Conservation (phyloP, 2,797 vertebrate species). For the Potorous gilbertii region DNA sequence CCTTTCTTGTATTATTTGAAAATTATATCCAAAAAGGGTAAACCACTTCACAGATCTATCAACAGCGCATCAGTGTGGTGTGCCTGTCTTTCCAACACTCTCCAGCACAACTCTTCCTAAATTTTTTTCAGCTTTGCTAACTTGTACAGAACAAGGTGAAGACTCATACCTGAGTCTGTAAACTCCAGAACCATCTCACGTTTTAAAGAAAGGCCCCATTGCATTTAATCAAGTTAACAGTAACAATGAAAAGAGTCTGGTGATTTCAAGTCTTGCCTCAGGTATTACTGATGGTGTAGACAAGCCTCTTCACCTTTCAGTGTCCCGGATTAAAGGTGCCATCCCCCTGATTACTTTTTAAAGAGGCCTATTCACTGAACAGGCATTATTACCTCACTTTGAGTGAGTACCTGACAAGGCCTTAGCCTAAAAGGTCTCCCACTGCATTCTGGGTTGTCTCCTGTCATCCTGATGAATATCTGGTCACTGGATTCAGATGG, state of each 20-base stretch:
- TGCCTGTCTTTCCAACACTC: not conserved
- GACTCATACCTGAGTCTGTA: not conserved
- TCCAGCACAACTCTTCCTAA: not conserved
- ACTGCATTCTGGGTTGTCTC: too few relatives aligned
- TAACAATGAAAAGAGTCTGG: not conserved
- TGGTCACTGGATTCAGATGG: too few relatives aligned
- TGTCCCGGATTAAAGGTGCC: too few relatives aligned
- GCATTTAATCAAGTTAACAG: not conserved
- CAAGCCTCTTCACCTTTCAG: not conserved
- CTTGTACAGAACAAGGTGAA: not conserved
- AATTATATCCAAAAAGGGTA: not conserved
- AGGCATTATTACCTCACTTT: too few relatives aligned
- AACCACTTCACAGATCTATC: not conserved
- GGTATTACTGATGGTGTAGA: not conserved
- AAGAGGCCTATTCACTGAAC: too few relatives aligned
- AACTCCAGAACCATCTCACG: not conserved
- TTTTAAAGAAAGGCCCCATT: not conserved
- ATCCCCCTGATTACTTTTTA: too few relatives aligned
- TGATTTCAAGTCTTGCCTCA: not conserved
- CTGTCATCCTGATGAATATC: too few relatives aligned
- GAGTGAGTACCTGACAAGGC: too few relatives aligned
- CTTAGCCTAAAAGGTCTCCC: too few relatives aligned
- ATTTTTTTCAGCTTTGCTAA: not conserved
- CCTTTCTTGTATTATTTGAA: not conserved
- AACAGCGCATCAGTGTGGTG: not conserved